Conservation (phyloP, 2,888 invertebrate species). For the Schrankia costaestrigalis region DNA sequence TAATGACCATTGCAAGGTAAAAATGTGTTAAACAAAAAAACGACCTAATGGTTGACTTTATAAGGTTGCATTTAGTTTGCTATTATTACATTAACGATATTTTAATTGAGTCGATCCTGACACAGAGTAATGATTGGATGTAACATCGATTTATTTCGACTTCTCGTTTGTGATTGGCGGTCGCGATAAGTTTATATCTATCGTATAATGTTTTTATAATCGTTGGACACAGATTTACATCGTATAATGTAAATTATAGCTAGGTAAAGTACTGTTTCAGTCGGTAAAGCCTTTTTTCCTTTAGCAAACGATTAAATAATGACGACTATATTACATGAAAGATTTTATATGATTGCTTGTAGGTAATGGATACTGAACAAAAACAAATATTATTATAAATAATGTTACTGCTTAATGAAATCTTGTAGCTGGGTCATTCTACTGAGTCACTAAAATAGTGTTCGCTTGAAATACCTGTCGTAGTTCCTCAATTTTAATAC, state of each 20-base stretch:
- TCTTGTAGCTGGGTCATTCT: too few relatives aligned
- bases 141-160: slow-evolving; percentile 79
- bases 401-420: too few relatives aligned
- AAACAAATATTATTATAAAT: slow-evolving; percentile 10
- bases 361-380: slow-evolving; percentile 3
- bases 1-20: slow-evolving; percentile 76
- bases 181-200: slow-evolving; percentile 76
- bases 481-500: too few relatives aligned
- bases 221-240: slow-evolving; percentile 54
- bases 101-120: slow-evolving; percentile 80
- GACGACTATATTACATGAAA: slow-evolving; percentile 6
- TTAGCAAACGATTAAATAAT: slow-evolving; percentile 12
- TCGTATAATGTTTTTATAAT: slow-evolving; percentile 76
- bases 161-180: slow-evolving; percentile 80
- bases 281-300: slow-evolving; percentile 12
- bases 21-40: slow-evolving; percentile 40
- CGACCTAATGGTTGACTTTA: slow-evolving; percentile 34
- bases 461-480: too few relatives aligned
- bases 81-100: slow-evolving; percentile 73
- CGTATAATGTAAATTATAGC: slow-evolving; percentile 37
- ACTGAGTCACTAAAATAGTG: too few relatives aligned
- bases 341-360: slow-evolving; percentile 12
- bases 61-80: slow-evolving; percentile 58
- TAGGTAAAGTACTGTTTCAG: slow-evolving; percentile 13
- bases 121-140: slow-evolving; percentile 80